Percentiles rank a stretch among this genome's conserved stretches.
Evolutionary conservation across 2,888 invertebrate genomes (phyloP).

Genomic region (Euplagia quadripunctaria): DNA sequence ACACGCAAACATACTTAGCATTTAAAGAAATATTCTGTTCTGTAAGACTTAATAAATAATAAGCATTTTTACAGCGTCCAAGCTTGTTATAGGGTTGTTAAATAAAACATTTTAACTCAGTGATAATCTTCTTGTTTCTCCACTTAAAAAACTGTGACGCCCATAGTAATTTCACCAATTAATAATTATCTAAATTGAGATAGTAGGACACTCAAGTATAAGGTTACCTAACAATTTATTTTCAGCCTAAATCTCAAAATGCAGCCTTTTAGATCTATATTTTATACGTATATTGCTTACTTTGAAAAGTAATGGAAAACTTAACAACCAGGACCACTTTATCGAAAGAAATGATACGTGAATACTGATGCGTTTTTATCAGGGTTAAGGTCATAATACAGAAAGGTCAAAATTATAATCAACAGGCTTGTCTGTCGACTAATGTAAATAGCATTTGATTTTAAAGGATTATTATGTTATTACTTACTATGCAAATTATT

Average conservation of each 20-base stretch:
- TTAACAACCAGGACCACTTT: slow-evolving; percentile 37
- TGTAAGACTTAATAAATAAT: background rate
- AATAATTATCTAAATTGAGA: slow-evolving; percentile 30
- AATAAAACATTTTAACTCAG: slow-evolving; percentile 42
- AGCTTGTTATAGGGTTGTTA: slow-evolving; percentile 15
- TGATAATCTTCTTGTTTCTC: slow-evolving; percentile 49
- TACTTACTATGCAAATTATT: slow-evolving; percentile 1
- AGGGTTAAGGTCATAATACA: background rate
- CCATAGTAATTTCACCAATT: slow-evolving; percentile 26
- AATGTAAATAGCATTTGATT: background rate
- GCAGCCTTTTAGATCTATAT: slow-evolving; percentile 3
- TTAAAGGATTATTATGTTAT: background rate
- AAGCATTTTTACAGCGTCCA: background rate
- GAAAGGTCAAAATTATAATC: background rate
- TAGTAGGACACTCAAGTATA: slow-evolving; percentile 9
- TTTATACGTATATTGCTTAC: background rate
- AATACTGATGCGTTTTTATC: background rate
- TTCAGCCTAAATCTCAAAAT: slow-evolving; percentile 6
- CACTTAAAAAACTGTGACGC: slow-evolving; percentile 45
- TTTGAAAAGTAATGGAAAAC: background rate
- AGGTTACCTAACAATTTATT: slow-evolving; percentile 2
- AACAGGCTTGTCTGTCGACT: background rate
- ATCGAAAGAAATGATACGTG: slow-evolving; percentile 33
- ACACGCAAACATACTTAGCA: too few relatives aligned
- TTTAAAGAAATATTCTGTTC: background rate